Evolutionary conservation across 37 sponge, comb jelly and placozoan species (phyloP).

Genomic region (Sycon ciliatum): DNA sequence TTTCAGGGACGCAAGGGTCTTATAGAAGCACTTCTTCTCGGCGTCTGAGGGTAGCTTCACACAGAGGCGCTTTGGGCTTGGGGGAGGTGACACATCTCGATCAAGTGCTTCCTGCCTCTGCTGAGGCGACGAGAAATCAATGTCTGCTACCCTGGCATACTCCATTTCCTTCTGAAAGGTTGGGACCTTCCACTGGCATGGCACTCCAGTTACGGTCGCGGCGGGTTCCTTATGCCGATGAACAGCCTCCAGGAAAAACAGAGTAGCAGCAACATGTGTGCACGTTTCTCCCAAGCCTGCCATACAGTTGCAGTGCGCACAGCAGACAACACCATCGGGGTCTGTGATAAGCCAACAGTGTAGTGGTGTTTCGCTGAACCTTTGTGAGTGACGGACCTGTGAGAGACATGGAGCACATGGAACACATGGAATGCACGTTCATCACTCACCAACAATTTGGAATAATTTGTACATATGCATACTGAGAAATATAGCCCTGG

Average conservation of each 20-base stretch:
- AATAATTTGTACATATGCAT: no score
- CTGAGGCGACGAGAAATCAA: constrained; percentile 36
- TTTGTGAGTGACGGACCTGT: constrained; percentile 25
- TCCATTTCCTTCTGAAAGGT: no score
- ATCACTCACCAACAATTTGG: no score
- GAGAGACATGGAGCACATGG: no score
- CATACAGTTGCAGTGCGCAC: constrained; percentile 46
- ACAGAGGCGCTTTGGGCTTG: no score
- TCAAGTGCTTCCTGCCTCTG: background rate
- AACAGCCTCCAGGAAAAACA: constrained; percentile 33
- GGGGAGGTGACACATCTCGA: no score
- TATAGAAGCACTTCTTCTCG: background rate
- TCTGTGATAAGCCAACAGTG: constrained; percentile 30
- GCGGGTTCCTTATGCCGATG: constrained; percentile 13
- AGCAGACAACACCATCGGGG: constrained; percentile 26
- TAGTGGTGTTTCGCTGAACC: constrained; percentile 17
- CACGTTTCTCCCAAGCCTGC: constrained; percentile 54
- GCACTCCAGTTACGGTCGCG: constrained; percentile 30
- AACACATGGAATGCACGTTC: no score
- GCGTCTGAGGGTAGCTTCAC: background rate
- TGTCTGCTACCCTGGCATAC: constrained; percentile 32
- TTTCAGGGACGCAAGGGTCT: background rate
- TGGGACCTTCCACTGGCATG: constrained; percentile 39
- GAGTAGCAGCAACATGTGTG: constrained; percentile 50
- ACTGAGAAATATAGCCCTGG: no score